Evolutionary conservation across 2,113 vertebrate species (phyloP).

Genomic region (Acrocephalus arundinaceus): DNA sequence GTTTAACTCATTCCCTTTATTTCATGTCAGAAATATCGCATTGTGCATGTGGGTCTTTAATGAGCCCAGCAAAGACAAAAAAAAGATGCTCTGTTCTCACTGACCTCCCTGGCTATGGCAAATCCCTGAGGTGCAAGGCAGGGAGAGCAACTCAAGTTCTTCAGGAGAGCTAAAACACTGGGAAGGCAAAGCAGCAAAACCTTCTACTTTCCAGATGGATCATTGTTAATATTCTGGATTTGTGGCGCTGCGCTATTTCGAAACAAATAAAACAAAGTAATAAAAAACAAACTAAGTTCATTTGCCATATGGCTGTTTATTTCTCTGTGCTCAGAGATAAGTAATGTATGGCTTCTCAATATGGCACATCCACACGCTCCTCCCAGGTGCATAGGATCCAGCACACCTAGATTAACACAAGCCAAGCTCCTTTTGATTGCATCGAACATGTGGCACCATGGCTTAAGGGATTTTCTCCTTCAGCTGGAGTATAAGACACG

Average conservation of each 20-base stretch:
- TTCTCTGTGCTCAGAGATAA: conserved; percentile 65
- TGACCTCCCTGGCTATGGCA: neutral
- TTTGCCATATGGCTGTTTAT: conserved; percentile 79
- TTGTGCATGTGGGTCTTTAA: neutral
- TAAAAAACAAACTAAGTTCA: conserved; percentile 62
- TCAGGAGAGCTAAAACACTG: neutral
- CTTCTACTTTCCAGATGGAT: conserved; percentile 72
- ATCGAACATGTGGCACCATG: conserved; percentile 33
- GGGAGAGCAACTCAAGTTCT: neutral
- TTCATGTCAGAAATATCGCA: neutral
- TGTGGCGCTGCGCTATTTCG: conserved; percentile 63
- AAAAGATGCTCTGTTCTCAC: neutral
- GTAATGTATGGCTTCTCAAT: conserved; percentile 62
- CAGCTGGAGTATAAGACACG: neutral
- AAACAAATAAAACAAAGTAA: conserved; percentile 73
- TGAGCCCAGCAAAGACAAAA: neutral
- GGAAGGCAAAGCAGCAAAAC: conserved; percentile 18
- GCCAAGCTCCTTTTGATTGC: conserved; percentile 27
- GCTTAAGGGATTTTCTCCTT: conserved; percentile 63
- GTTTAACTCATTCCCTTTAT: neutral
- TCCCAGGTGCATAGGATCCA: neutral
- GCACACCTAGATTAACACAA: conserved; percentile 53
- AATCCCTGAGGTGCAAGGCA: neutral
- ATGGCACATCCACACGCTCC: conserved; percentile 15
- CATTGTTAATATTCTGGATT: conserved; percentile 75